Percentiles rank a stretch among this genome's conserved stretches.
Conservation (phyloP, 2,797 vertebrate genomes). For the Channa striata region DNA sequence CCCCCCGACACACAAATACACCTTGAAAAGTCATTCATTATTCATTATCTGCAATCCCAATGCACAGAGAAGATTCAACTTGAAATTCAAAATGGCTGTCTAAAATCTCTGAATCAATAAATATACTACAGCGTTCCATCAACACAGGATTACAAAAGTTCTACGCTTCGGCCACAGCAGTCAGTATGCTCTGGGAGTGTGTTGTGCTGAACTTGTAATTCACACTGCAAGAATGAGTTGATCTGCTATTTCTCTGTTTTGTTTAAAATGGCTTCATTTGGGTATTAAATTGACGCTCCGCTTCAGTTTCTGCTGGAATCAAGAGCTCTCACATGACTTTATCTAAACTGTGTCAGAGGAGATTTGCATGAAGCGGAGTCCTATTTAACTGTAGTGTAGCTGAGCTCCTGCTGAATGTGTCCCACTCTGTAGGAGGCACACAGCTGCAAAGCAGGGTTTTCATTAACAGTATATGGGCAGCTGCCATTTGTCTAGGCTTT, state of each 20-base stretch:
- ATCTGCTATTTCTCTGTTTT: too few species aligned
- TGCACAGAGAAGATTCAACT: constrained; percentile 27
- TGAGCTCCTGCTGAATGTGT: too few species aligned
- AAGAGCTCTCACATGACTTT: background rate
- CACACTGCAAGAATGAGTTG: too few species aligned
- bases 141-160: constrained; percentile 9
- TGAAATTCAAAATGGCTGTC: constrained; percentile 28
- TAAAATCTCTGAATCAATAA: constrained; percentile 36
- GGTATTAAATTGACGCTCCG: background rate
- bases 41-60: constrained; percentile 41
- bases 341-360: background rate
- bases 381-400: too few species aligned
- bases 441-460: too few species aligned
- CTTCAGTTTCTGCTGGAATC: background rate
- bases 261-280: too few species aligned
- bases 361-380: too few species aligned
- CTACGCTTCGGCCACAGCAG: background rate
- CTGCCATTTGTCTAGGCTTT: too few species aligned
- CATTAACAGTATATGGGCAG: too few species aligned
- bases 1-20: constrained; percentile 12
- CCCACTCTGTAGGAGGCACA: too few species aligned
- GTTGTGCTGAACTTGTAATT: too few species aligned
- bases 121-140: constrained; percentile 10
- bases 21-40: constrained; percentile 48
- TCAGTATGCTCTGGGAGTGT: too few species aligned